Percentiles rank a stretch among this genome's conserved stretches.
Conservation (phyloP, 2,797 vertebrate genomes). For the Sebastes goodei region DNA sequence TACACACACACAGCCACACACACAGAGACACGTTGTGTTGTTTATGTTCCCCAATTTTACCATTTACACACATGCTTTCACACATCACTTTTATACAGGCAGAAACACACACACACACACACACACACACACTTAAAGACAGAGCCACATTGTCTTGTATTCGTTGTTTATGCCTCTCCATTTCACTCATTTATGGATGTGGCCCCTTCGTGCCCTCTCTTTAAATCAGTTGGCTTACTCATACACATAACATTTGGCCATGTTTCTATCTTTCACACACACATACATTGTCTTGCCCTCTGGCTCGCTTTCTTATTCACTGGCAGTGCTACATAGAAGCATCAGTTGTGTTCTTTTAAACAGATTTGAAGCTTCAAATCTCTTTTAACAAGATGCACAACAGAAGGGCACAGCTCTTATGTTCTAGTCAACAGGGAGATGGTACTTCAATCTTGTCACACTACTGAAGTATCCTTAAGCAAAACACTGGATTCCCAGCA, state of each 20-base stretch:
- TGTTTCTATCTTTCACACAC: constrained; percentile 25
- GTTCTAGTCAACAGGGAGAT: constrained; percentile 17
- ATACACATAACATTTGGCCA: constrained; percentile 50
- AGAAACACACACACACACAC: background rate
- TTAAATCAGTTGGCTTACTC: constrained; percentile 55
- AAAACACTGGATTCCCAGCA: constrained; percentile 24
- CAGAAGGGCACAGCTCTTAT: background rate
- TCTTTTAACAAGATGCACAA: constrained; percentile 17
- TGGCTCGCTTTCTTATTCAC: constrained; percentile 24
- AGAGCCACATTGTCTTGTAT: constrained; percentile 52
- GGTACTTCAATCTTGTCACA: constrained; percentile 17
- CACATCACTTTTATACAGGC: constrained; percentile 40
- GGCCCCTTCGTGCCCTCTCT: constrained; percentile 55
- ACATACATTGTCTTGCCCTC: constrained; percentile 9
- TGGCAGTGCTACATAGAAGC: background rate
- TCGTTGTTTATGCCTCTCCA: constrained; percentile 67
- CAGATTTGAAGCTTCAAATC: constrained; percentile 24
- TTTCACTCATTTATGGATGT: constrained; percentile 69
- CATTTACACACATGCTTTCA: constrained; percentile 48
- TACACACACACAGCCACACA: constrained; percentile 37
- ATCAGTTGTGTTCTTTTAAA: background rate
- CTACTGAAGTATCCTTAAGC: constrained; percentile 36
- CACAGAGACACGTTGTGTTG: constrained; percentile 34
- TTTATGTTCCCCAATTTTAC: constrained; percentile 53
- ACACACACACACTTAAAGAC: constrained; percentile 23